Conservation (phyloP, 2,888 invertebrate species). For the Charanyca ferruginea region DNA sequence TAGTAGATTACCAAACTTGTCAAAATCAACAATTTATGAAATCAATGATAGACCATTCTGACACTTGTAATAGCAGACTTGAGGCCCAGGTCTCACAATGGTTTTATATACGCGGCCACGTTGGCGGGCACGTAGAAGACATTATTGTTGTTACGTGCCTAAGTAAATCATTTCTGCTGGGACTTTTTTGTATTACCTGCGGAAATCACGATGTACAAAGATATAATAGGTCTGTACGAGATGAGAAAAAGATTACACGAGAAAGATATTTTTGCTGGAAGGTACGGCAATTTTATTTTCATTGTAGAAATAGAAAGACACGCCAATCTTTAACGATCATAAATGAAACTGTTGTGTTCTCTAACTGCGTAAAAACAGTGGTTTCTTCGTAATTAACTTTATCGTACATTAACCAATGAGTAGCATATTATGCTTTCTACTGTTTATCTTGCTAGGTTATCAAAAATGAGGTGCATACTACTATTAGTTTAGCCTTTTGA, state of each 20-base stretch:
- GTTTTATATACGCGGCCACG: background rate
- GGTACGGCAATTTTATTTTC: background rate
- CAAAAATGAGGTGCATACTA: conserved; percentile 28
- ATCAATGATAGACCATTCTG: no score
- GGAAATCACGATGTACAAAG: conserved; percentile 19
- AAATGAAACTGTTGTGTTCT: conserved; percentile 1
- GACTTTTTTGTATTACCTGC: conserved; percentile 8
- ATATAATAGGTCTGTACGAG: conserved; percentile 3
- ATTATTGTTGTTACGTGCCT: conserved; percentile 54
- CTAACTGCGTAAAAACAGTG: conserved; percentile 10
- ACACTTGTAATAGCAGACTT: no score
- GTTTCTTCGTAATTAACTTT: conserved; percentile 39
- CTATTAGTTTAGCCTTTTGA: conserved; percentile 18
- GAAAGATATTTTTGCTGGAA: conserved; percentile 1
- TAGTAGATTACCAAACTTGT: no score
- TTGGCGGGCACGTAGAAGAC: conserved; percentile 22
- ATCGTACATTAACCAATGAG: conserved; percentile 40
- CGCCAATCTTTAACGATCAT: conserved; percentile 7
- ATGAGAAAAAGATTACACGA: conserved; percentile 30
- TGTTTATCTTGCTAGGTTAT: conserved; percentile 53
- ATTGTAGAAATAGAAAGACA: background rate
- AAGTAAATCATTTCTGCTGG: conserved; percentile 30
- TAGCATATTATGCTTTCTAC: conserved; percentile 36
- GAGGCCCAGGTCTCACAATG: background rate
- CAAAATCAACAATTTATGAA: no score